Conservation (phyloP, 2,888 invertebrate genomes). For the Cryptophagus acutangulus region DNA sequence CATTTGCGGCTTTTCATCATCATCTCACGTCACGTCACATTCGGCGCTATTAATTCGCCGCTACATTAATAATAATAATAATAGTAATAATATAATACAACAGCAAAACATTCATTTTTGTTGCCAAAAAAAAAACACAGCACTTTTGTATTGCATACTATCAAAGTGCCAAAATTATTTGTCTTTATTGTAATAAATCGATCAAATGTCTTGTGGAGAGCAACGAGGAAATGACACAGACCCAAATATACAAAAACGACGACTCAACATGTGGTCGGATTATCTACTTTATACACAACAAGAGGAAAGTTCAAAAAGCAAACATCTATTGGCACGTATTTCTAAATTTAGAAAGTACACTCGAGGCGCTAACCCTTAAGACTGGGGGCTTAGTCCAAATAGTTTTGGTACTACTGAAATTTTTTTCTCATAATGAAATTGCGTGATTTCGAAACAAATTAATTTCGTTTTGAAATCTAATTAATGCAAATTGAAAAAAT, state of each 20-base stretch:
- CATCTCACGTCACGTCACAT: no score
- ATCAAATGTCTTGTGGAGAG: slow-evolving; percentile 1
- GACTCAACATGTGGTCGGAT: slow-evolving; percentile 8
- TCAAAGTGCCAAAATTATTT: slow-evolving; percentile 4
- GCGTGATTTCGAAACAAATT: slow-evolving; percentile 6
- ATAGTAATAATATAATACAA: slow-evolving; percentile 17
- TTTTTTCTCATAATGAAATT: slow-evolving; percentile 2
- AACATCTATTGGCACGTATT: slow-evolving; percentile 8
- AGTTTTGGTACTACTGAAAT: no score
- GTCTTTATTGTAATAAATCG: slow-evolving; percentile 3
- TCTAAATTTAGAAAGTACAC: slow-evolving; percentile 7
- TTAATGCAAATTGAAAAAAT: slow-evolving; percentile 8
- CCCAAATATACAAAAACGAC: slow-evolving; percentile 1
- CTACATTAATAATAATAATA: no score
- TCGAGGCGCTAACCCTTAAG: not conserved
- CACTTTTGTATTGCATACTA: slow-evolving; percentile 3
- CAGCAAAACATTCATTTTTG: slow-evolving; percentile 24
- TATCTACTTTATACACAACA: no score
- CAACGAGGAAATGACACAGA: slow-evolving; percentile 4
- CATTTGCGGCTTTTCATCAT: slow-evolving; percentile 35
- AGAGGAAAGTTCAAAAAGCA: no score
- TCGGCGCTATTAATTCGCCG: slow-evolving; percentile 24
- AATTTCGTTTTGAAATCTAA: slow-evolving; percentile 8
- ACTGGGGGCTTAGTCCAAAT: no score
- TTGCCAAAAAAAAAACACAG: no score